Percentiles rank a stretch among this genome's conserved stretches.
Conservation (phyloP, 2,888 invertebrate genomes). For the Chymomyza procnemis region DNA sequence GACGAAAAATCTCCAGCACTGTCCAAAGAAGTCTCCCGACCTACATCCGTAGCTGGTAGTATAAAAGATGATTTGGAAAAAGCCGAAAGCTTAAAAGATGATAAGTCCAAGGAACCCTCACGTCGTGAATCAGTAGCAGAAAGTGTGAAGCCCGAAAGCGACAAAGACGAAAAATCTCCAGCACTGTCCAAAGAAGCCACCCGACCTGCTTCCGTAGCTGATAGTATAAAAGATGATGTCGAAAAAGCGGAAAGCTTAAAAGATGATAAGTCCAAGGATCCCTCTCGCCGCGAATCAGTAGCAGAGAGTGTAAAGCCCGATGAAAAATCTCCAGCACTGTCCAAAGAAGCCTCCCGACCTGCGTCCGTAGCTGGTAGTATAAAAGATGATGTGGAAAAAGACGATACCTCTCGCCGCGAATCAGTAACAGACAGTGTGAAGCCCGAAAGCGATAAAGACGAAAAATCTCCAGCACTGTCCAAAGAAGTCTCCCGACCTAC, state of each 20-base stretch:
- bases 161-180: conserved; percentile 32
- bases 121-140: conserved; percentile 56
- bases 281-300: conserved; percentile 16
- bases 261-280: conserved; percentile 19
- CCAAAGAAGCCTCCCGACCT: conserved; percentile 40
- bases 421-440: conserved; percentile 27
- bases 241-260: conserved; percentile 10
- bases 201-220: conserved; percentile 37
- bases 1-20: conserved; percentile 28
- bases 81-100: no score
- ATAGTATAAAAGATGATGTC: conserved; percentile 25
- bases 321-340: conserved; percentile 31
- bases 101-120: conserved; percentile 39
- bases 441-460: conserved; percentile 17
- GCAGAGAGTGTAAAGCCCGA: no score
- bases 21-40: conserved; percentile 41
- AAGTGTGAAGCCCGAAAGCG: conserved; percentile 15
- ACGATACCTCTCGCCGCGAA: conserved; percentile 11
- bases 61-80: conserved; percentile 25
- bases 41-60: conserved; percentile 33
- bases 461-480: conserved; percentile 30
- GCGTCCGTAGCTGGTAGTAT: conserved; percentile 20
- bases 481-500: conserved; percentile 38
- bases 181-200: conserved; percentile 30
- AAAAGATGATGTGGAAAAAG: conserved; percentile 3